Percentiles rank a stretch among this genome's conserved stretches.
phyloP scores from a whole-genome alignment of 2,888 invertebrate species.

The Phortica okadai region DNA sequence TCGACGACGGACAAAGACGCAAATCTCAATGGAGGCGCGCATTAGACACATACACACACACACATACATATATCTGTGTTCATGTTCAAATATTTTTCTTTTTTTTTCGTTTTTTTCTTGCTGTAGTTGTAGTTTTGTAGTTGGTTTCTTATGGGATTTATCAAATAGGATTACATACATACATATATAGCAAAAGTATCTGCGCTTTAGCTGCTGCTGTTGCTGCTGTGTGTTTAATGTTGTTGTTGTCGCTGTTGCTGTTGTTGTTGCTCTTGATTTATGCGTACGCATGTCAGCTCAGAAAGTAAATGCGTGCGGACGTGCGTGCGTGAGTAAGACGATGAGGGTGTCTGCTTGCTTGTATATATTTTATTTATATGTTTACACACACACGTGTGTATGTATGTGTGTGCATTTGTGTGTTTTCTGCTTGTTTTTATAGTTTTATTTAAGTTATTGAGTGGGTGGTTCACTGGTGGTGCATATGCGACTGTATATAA shows the following conservation, averaged over 20 bases:
- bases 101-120: slow-evolving; percentile 11
- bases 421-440: no score
- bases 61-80: not conserved
- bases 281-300: not conserved
- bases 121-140: not conserved
- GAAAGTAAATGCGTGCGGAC: not conserved
- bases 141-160: not conserved
- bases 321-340: not conserved
- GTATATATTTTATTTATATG: not conserved
- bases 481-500: not conserved
- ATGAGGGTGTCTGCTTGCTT: not conserved
- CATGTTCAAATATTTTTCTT: not conserved
- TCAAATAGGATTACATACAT: not conserved
- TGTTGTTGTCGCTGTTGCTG: not conserved
- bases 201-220: not conserved
- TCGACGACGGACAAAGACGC: no score
- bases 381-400: not conserved
- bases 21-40: not conserved
- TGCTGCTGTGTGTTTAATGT: not conserved
- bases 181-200: not conserved
- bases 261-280: slow-evolving; percentile 1
- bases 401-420: not conserved
- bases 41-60: not conserved
- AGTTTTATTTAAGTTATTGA: no score
- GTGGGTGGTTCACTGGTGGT: not conserved